Percentiles rank a stretch among this genome's conserved stretches.
These are phyloP conservation scores for Ammospiza nelsoni DNA, from an alignment of 2,113 vertebrate species.

Conservation along the genomic window DNA sequence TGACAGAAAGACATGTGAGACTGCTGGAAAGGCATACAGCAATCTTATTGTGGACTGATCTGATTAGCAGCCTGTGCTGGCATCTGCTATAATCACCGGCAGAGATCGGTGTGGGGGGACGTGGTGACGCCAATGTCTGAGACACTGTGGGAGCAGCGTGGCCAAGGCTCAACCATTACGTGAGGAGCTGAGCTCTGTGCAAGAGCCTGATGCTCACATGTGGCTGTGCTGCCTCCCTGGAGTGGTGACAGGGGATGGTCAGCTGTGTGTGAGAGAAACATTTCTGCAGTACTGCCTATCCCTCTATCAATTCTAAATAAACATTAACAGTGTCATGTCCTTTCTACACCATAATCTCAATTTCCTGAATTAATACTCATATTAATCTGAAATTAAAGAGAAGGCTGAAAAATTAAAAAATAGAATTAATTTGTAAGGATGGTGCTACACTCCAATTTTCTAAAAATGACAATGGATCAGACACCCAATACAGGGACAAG, in stretches of 20 bases:
- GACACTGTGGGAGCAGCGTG: neutral
- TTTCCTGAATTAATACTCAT: neutral
- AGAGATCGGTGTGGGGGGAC: neutral
- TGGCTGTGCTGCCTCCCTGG: fast-evolving
- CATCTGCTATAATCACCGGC: neutral
- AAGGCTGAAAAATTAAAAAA: neutral
- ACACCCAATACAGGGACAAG: neutral
- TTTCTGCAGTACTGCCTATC: neutral
- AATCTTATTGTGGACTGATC: conserved; percentile 1
- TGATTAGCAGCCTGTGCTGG: conserved; percentile 35
- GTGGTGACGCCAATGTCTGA: neutral
- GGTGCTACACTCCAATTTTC: neutral
- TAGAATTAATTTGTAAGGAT: neutral
- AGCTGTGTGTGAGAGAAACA: fast-evolving
- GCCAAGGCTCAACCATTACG: neutral
- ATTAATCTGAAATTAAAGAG: neutral
- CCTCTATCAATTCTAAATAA: neutral
- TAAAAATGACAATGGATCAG: neutral
- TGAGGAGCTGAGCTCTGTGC: neutral
- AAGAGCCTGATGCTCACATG: neutral
- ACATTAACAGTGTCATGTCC: neutral
- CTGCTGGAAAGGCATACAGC: neutral
- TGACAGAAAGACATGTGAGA: neutral
- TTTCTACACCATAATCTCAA: neutral
- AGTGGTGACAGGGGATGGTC: fast-evolving